phyloP scores from a whole-genome alignment of 2,797 vertebrate species.

The Eidolon dupreanum region DNA sequence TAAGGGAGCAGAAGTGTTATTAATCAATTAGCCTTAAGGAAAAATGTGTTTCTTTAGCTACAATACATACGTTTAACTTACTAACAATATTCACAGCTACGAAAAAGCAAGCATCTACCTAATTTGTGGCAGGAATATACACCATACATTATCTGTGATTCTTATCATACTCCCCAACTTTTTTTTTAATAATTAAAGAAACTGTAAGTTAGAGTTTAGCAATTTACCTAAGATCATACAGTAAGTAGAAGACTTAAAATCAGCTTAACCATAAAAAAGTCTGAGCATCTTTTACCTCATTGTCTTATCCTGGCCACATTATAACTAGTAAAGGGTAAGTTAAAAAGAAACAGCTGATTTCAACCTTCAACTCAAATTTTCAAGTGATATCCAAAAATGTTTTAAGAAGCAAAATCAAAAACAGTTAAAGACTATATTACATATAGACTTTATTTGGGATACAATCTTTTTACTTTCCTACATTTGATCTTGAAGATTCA shows the following conservation, averaged over 20 bases:
- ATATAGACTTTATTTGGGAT: neutral
- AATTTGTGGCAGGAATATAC: neutral
- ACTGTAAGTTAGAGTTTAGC: slow-evolving; percentile 30
- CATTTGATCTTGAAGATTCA: neutral
- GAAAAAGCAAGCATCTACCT: slow-evolving; percentile 40
- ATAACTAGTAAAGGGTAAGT: neutral
- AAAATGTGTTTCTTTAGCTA: neutral
- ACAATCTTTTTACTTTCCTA: slow-evolving; percentile 38
- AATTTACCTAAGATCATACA: slow-evolving; percentile 4
- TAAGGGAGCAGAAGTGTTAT: neutral
- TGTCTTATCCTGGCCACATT: neutral
- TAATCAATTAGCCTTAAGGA: neutral
- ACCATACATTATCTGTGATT: neutral
- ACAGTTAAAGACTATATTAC: neutral
- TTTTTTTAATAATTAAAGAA: slow-evolving; percentile 23
- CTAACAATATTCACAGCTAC: slow-evolving; percentile 14
- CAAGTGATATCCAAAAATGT: neutral
- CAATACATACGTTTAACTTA: neutral
- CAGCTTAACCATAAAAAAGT: neutral
- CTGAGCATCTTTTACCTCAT: neutral
- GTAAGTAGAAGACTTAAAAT: neutral
- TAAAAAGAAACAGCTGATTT: neutral
- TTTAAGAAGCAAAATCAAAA: neutral
- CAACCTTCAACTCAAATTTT: neutral
- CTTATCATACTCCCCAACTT: neutral